Base-by-base conservation (phyloP, 2,797 vertebrate genomes). In the Alosa sapidissima region DNA sequence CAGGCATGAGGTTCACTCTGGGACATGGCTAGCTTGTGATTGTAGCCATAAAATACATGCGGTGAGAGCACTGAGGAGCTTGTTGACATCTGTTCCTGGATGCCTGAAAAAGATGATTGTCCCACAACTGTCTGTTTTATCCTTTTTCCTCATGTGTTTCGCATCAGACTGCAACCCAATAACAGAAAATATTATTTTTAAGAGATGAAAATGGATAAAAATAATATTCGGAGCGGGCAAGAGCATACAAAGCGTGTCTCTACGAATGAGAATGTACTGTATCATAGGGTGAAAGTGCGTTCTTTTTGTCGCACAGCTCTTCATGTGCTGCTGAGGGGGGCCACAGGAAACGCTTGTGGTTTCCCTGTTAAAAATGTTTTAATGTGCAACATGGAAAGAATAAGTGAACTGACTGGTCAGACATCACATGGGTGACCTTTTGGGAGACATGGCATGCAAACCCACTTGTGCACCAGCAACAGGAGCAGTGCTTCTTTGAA, bases 81-180 rank as follows among this genome's bases (percentile, higher is more conserved):
- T 88, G 84, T 90, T 89, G 83, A 83, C 87, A 85, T 88, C 81
- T 82, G 82, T 87, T 75, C 52, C 21, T 60, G 24, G 89, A 88
- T 87, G 89, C 68, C 45, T 62, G 55, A 68, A 72, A 75, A 54
- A 78, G 72, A 78, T 14, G 62, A 62, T 81, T 58, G 86, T 84
- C 88, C 87, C 84, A 85, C 11, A 81, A 86, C 81, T 62, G 81
- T 87, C 78, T 52, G 84, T 89, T 90, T 87, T 87, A 88, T 88
- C 81, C 86, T 84, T 75, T 72, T 55, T 54, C 14, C 33, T 87
- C 62, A 86, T 87, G 87, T 89, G 82, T 88, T 90, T 90, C 84
- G 75, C 85, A 84, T 82, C 72, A 88, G 86, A 55, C 81, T 47
- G 72, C 36, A 7, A 14, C 41, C 16, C 72, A 45, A 78, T 78